Conservation (phyloP, 1,140 invertebrate genomes). For the Proctacanthus coquilletti region DNA sequence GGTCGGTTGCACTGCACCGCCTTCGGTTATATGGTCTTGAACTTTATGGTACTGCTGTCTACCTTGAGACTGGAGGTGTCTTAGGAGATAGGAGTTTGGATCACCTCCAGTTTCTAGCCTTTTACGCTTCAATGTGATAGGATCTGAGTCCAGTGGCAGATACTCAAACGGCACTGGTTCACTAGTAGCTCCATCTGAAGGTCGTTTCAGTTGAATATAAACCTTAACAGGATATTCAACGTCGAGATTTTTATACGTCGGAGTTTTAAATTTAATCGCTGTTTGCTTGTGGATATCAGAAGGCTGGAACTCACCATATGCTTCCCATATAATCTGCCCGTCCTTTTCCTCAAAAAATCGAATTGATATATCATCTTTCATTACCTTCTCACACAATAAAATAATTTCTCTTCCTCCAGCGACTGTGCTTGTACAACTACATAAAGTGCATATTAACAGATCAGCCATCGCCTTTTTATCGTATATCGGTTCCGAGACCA, state of each 20-base stretch:
- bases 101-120: slow-evolving; percentile 41
- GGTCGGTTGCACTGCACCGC: no score
- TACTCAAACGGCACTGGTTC: slow-evolving; percentile 70
- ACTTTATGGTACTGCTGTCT: slow-evolving; percentile 25
- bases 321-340: slow-evolving; percentile 68
- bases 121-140: slow-evolving; percentile 37
- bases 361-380: slow-evolving; percentile 81
- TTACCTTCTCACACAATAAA: slow-evolving; percentile 82
- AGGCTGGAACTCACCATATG: slow-evolving; percentile 69
- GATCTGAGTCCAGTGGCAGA: slow-evolving; percentile 66
- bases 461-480: slow-evolving; percentile 95
- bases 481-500: slow-evolving; percentile 84
- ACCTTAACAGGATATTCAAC: slow-evolving; percentile 58
- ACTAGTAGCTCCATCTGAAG: slow-evolving; percentile 69
- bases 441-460: slow-evolving; percentile 70
- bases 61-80: slow-evolving; percentile 32
- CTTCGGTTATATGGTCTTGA: no score
- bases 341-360: slow-evolving; percentile 74
- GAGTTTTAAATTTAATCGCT: slow-evolving; percentile 72
- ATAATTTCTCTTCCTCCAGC: slow-evolving; percentile 80
- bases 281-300: slow-evolving; percentile 88
- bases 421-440: slow-evolving; percentile 48
- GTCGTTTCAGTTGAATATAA: slow-evolving; percentile 65
- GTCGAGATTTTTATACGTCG: slow-evolving; percentile 51
- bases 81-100: slow-evolving; percentile 34